A percentile compares a stretch with the other conserved stretches of the same genome.
These are phyloP conservation scores for Leptosomus discolor DNA, from an alignment of 2,113 vertebrate genomes.

Conservation along the genomic window DNA sequence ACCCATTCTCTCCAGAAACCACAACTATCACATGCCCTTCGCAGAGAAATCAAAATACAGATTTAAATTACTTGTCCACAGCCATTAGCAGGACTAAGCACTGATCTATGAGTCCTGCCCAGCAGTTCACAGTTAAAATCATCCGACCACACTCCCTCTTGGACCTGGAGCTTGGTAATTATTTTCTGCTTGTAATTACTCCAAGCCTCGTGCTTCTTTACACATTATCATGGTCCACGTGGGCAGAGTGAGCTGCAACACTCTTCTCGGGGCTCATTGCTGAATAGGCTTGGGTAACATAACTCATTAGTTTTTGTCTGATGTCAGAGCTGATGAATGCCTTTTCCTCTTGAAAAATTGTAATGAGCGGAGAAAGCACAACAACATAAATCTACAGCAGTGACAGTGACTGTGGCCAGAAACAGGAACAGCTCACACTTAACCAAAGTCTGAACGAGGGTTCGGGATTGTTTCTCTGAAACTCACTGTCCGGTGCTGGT, in stretches of 20 bases:
- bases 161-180: background rate
- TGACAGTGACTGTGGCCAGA: slow-evolving; percentile 4
- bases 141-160: background rate
- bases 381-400: background rate
- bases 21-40: background rate
- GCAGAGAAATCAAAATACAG: background rate
- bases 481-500: background rate
- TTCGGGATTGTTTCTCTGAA: background rate
- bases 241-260: background rate
- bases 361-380: slow-evolving; percentile 42
- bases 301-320: slow-evolving; percentile 14
- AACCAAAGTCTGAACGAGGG: background rate
- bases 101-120: background rate
- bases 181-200: slow-evolving; percentile 4
- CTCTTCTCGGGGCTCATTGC: background rate
- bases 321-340: slow-evolving; percentile 45
- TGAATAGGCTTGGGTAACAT: background rate
- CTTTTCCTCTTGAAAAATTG: slow-evolving; percentile 36
- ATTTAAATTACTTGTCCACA: background rate
- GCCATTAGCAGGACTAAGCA: background rate
- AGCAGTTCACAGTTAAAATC: background rate
- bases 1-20: background rate
- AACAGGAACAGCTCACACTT: background rate
- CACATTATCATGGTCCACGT: background rate
- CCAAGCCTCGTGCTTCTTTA: background rate